Conservation (phyloP, 2,797 vertebrate genomes). For the Antennarius maculatus region DNA sequence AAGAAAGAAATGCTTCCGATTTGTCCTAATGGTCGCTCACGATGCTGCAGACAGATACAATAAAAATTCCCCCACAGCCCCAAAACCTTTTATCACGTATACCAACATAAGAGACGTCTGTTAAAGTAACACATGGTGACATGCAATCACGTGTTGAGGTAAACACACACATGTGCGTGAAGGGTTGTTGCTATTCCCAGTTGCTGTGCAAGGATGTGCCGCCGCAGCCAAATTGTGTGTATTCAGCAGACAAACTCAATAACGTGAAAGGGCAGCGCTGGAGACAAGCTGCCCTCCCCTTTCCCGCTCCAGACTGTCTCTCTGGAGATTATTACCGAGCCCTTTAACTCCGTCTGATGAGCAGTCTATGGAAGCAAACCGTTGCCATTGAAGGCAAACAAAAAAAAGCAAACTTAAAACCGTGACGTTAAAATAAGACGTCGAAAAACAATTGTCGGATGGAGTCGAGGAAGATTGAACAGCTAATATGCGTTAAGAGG, state of each 20-base stretch:
- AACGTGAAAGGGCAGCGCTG: slow-evolving; percentile 71
- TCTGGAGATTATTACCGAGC: slow-evolving; percentile 64
- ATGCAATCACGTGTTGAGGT: too few species aligned
- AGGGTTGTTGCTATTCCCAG: slow-evolving; percentile 40
- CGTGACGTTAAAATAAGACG: slow-evolving; percentile 49
- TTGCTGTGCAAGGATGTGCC: slow-evolving; percentile 14
- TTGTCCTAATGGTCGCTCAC: too few species aligned
- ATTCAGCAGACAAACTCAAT: slow-evolving; percentile 73
- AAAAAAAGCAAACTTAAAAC: slow-evolving; percentile 37
- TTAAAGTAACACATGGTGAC: too few species aligned
- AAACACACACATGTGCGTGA: too few species aligned
- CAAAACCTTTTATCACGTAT: too few species aligned
- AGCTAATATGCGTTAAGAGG: slow-evolving; percentile 42
- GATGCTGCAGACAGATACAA: too few species aligned
- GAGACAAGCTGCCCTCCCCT: slow-evolving; percentile 57
- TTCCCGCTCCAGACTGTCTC: slow-evolving; percentile 41
- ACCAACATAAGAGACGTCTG: too few species aligned
- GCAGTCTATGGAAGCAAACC: slow-evolving; percentile 30
- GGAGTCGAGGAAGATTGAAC: slow-evolving; percentile 64
- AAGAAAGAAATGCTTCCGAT: too few species aligned
- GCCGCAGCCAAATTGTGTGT: slow-evolving; percentile 58
- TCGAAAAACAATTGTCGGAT: slow-evolving; percentile 45
- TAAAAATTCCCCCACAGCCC: too few species aligned
- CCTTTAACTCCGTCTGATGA: slow-evolving; percentile 58
- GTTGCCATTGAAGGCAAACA: slow-evolving; percentile 31